Conservation (phyloP, 2,113 vertebrate genomes). For the Oreotrochilus melanogaster region DNA sequence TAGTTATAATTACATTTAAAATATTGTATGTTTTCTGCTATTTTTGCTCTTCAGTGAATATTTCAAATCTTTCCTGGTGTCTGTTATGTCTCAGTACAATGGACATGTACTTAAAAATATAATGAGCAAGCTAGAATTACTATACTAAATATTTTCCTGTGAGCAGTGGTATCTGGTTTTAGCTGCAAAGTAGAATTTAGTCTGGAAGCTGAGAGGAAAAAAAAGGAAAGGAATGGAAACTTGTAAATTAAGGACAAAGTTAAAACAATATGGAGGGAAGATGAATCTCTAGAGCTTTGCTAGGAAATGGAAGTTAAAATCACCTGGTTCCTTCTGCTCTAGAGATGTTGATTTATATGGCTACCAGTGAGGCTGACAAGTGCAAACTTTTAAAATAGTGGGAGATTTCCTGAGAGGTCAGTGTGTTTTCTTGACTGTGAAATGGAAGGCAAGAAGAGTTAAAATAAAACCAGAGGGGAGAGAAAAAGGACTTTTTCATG, state of each 20-base stretch:
- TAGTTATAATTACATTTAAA: neutral
- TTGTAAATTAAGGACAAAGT: slow-evolving; percentile 21
- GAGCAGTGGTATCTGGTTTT: neutral
- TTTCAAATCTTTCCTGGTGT: neutral
- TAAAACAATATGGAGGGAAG: slow-evolving; percentile 35
- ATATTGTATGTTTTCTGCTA: neutral
- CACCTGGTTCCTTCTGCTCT: neutral
- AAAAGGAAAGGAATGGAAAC: slow-evolving; percentile 1
- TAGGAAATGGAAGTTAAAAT: slow-evolving; percentile 62
- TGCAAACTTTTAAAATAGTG: neutral
- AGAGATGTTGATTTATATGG: slow-evolving; percentile 2
- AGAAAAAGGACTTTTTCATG: neutral
- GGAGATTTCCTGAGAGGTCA: slow-evolving; percentile 20
- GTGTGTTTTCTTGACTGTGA: slow-evolving; percentile 1
- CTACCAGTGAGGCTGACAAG: neutral
- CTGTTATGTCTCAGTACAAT: neutral
- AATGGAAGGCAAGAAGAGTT: neutral
- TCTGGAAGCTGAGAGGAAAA: neutral
- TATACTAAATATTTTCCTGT: neutral
- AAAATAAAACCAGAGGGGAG: neutral
- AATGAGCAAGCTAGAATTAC: neutral
- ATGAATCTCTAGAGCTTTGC: slow-evolving; percentile 4
- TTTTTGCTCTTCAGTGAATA: neutral
- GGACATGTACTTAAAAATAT: neutral
- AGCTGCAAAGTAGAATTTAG: neutral